Base-by-base conservation (phyloP, 1,140 invertebrate species). In the Nasonia vitripennis region DNA sequence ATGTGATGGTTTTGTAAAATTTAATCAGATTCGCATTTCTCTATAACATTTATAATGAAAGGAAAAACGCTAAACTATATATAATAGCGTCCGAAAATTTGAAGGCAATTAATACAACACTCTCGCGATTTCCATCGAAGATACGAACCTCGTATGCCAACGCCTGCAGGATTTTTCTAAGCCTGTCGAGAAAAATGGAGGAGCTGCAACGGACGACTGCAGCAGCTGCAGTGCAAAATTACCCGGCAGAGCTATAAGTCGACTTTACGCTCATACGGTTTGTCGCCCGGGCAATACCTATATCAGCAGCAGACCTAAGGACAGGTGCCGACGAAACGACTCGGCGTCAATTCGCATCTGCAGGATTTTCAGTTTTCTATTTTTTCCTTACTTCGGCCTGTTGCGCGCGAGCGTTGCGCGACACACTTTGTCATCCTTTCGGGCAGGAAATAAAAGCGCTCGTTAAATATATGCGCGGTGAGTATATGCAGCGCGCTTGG, bases 161-260 rank as follows among this genome's bases (percentile, higher is more conserved):
- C n/a, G 68, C 12, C 20, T 62, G 27, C 5, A 31, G 23, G 1
- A 83, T 83, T 83, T 78, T 77, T 78, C 82, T 84, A 84, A 84
- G 31, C 27, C 51, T 10, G 62, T 10, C 12, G 34, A 37, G 27
- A 84, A 84, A 78, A 84, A 84, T 79, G 0, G 20, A 37, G 5
- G 20, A 34, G 27, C 68, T 34, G 31, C 68, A 34, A 71, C 51
- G 55, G 23, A 20, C n/a, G 14, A 14, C 27, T 27, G 27, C 84
- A 34, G 71, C 84, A 85, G 84, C 84, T 85, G 84, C 78, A 37
- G 2, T 20, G 78, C 51, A 79, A 81, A 81, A 85, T 75, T 41
- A 67, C 68, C 27, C 37, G 45, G 67, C 14, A 71, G 20, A 78
- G 73, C 55, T 14, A 78, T 78, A 83, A 17, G 23, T n/a, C 31